Percentiles rank a stretch among this genome's conserved stretches.
Evolutionary conservation across 2,113 vertebrate species (phyloP).

Genomic region (Arenaria interpres): DNA sequence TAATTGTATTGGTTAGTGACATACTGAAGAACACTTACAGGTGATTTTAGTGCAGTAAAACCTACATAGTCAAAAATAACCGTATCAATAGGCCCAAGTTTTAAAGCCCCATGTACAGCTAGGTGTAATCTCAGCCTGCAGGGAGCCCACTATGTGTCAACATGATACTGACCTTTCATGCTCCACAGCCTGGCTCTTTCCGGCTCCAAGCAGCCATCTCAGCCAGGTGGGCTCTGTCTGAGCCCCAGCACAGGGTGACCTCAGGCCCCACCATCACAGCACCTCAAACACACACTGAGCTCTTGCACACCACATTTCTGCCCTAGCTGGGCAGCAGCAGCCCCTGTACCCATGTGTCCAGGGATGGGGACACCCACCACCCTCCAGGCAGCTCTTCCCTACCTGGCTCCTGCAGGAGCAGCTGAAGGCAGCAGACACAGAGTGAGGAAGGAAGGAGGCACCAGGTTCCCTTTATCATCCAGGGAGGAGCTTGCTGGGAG

Average conservation of each 20-base stretch:
- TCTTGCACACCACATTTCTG: fast-evolving
- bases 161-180: background rate
- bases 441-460: background rate
- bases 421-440: background rate
- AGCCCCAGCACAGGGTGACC: background rate
- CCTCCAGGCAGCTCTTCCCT: background rate
- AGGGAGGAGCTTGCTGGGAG: background rate
- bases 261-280: background rate
- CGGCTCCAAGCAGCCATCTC: background rate
- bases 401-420: too few relatives aligned
- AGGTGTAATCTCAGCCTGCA: background rate
- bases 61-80: background rate
- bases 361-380: too few relatives aligned
- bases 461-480: background rate
- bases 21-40: background rate
- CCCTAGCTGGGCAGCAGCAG: background rate
- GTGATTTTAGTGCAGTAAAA: background rate
- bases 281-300: background rate
- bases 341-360: background rate
- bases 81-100: background rate
- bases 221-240: background rate
- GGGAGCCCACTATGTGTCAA: background rate
- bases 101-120: background rate
- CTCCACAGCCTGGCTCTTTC: background rate
- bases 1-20: background rate